These are phyloP conservation scores for Polietes domitor DNA, from an alignment of 2,888 invertebrate species.

Conservation along the genomic window DNA sequence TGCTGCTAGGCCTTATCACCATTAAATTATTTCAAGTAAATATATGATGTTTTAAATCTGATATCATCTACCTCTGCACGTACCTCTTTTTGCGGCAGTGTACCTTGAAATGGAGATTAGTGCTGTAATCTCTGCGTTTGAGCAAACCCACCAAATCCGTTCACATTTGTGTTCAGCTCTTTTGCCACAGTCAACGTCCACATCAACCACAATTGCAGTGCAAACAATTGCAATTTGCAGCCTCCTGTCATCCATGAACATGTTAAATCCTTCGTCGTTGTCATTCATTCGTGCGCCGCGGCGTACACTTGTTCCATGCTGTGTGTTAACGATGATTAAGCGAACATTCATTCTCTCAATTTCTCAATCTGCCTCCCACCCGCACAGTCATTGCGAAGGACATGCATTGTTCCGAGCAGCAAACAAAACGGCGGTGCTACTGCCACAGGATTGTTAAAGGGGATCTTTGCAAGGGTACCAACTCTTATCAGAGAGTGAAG, in stretches of 20 bases:
- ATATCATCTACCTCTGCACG: too few relatives aligned
- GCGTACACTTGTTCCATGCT: background rate
- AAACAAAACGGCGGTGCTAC: background rate
- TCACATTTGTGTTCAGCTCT: background rate
- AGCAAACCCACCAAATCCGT: background rate
- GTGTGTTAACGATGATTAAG: background rate
- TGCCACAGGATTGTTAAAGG: background rate
- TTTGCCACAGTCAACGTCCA: too few relatives aligned
- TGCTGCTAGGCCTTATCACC: too few relatives aligned
- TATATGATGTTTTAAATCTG: too few relatives aligned
- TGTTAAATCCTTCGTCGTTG: slow-evolving; percentile 39
- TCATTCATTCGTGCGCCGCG: background rate
- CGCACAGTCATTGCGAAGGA: background rate
- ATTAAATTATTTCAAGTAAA: too few relatives aligned
- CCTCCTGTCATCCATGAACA: slow-evolving; percentile 47
- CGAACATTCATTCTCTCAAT: too few relatives aligned
- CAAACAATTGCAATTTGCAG: slow-evolving; percentile 45
- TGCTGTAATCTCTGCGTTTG: background rate
- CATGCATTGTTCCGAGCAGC: background rate
- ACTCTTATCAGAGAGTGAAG: too few relatives aligned
- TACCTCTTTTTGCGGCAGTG: too few relatives aligned
- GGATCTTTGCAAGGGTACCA: too few relatives aligned
- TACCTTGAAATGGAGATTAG: background rate
- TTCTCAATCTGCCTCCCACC: background rate
- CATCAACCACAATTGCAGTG: background rate